Evolutionary conservation across 2,888 invertebrate genomes (phyloP).

Genomic region (Volucella zonaria): DNA sequence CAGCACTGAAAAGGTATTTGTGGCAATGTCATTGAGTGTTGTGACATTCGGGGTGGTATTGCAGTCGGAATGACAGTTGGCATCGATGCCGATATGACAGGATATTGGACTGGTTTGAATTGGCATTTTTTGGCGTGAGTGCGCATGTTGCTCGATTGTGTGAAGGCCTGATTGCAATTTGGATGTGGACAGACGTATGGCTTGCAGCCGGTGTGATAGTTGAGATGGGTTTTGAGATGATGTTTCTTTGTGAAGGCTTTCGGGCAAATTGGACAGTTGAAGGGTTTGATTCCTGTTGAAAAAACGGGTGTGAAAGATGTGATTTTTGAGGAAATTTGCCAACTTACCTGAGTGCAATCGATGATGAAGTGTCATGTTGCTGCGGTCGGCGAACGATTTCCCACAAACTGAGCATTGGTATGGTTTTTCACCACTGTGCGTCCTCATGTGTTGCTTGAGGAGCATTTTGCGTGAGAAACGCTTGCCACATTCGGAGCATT

Average conservation of each 20-base stretch:
- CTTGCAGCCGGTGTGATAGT: constrained; percentile 92
- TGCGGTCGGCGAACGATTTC: constrained; percentile 92
- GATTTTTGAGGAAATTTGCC: background rate
- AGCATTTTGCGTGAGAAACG: constrained; percentile 93
- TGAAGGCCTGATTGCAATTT: constrained; percentile 89
- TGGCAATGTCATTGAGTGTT: constrained; percentile 32
- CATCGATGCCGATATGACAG: constrained; percentile 56
- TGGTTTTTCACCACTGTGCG: constrained; percentile 91
- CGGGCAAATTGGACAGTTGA: constrained; percentile 84
- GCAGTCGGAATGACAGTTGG: constrained; percentile 34
- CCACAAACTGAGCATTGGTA: constrained; percentile 91
- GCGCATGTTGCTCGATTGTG: constrained; percentile 93
- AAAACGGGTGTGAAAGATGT: background rate
- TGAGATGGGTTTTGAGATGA: constrained; percentile 92
- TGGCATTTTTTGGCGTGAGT: constrained; percentile 92
- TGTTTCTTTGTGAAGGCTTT: constrained; percentile 94
- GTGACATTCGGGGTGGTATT: constrained; percentile 34
- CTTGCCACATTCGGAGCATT: constrained; percentile 90
- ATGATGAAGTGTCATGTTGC: constrained; percentile 92
- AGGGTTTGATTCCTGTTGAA: constrained; percentile 89
- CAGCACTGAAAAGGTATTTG: constrained; percentile 61
- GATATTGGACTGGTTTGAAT: constrained; percentile 78
- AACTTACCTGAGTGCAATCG: constrained; percentile 88
- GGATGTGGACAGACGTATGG: constrained; percentile 88
- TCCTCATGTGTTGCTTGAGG: constrained; percentile 91